These are phyloP conservation scores for Spialia ferax DNA, from an alignment of 2,888 invertebrate species.

Conservation along the genomic window DNA sequence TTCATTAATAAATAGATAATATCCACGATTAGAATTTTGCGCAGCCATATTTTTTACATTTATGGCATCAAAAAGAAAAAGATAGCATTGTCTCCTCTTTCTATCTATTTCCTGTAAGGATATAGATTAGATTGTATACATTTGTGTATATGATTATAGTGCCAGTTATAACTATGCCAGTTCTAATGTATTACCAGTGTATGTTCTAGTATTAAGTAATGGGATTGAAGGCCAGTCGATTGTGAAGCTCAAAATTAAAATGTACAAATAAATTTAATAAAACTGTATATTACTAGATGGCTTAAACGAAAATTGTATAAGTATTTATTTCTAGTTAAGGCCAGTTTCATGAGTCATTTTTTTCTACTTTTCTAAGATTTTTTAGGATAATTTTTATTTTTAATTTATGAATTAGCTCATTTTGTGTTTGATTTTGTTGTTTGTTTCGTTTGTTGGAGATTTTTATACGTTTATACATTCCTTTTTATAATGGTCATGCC, in stretches of 20 bases:
- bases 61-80: neutral
- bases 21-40: no score
- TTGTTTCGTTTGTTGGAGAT: slow-evolving; percentile 74
- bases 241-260: slow-evolving; percentile 79
- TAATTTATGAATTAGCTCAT: slow-evolving; percentile 56
- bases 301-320: slow-evolving; percentile 57
- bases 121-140: slow-evolving; percentile 22
- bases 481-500: slow-evolving; percentile 60
- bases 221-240: slow-evolving; percentile 81
- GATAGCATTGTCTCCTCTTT: slow-evolving; percentile 28
- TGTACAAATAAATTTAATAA: slow-evolving; percentile 74
- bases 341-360: slow-evolving; percentile 83
- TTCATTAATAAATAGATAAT: no score
- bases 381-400: slow-evolving; percentile 59
- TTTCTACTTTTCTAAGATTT: slow-evolving; percentile 49
- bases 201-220: slow-evolving; percentile 62
- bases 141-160: slow-evolving; percentile 24
- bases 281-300: slow-evolving; percentile 60
- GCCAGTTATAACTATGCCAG: slow-evolving; percentile 55
- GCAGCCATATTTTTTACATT: no score
- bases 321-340: slow-evolving; percentile 83
- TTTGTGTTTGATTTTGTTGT: slow-evolving; percentile 65
- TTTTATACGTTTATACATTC: slow-evolving; percentile 72
- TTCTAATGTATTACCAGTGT: slow-evolving; percentile 54
- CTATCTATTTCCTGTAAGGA: slow-evolving; percentile 30